phyloP scores from a whole-genome alignment of 2,888 invertebrate genomes.

The Phengaris arion region DNA sequence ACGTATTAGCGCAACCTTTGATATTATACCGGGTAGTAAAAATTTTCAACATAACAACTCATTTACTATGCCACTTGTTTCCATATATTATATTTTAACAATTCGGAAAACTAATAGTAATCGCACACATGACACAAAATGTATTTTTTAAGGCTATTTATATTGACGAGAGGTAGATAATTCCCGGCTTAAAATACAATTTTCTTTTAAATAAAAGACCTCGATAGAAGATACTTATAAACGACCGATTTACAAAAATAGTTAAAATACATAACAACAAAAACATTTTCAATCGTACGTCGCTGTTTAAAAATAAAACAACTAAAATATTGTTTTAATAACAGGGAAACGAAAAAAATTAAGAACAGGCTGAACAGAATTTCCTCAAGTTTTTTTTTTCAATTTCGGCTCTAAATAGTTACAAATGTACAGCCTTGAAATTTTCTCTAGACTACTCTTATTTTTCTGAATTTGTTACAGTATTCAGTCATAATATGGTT shows the following conservation, averaged over 20 bases:
- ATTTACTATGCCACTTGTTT: not conserved
- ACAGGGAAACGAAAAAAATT: not conserved
- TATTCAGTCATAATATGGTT: not conserved
- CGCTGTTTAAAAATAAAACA: not conserved
- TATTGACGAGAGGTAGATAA: not conserved
- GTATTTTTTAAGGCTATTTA: not conserved
- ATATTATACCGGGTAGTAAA: not conserved
- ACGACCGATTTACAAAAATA: slow-evolving; percentile 27
- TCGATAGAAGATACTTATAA: not conserved
- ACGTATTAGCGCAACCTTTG: not conserved
- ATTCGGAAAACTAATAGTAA: not conserved
- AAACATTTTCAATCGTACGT: slow-evolving; percentile 13
- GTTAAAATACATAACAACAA: slow-evolving; percentile 16
- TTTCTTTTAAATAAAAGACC: not conserved
- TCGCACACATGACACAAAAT: not conserved
- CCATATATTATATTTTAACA: not conserved
- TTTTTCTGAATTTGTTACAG: slow-evolving; percentile 4
- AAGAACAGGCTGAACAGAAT: no score
- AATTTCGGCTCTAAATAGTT: no score
- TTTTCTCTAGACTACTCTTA: not conserved
- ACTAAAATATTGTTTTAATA: not conserved
- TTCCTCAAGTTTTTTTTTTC: no score
- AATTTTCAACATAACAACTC: not conserved
- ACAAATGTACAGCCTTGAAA: not conserved
- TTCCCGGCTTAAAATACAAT: not conserved